A percentile compares a stretch with the other conserved stretches of the same genome.
phyloP scores from a whole-genome alignment of 1,140 invertebrate species.

The Solenopsis fugax region DNA sequence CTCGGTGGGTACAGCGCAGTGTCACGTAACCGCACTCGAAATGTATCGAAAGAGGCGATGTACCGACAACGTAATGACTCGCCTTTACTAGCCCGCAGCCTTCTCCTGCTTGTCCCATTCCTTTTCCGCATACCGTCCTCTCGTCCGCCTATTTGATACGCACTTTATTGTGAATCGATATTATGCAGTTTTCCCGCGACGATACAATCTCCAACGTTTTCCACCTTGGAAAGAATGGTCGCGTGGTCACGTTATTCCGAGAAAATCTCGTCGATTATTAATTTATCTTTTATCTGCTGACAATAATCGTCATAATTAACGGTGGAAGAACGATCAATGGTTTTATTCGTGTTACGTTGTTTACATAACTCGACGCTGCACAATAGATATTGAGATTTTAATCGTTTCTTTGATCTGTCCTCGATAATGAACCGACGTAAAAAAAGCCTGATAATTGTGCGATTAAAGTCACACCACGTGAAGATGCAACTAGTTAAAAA shows the following conservation, averaged over 20 bases:
- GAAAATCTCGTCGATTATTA: conserved; percentile 69
- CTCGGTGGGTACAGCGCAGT: conserved; percentile 66
- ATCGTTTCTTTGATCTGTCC: conserved; percentile 5
- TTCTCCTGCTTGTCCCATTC: conserved; percentile 22
- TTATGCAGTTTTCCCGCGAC: conserved; percentile 15
- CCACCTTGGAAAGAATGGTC: neutral
- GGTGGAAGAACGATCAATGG: neutral
- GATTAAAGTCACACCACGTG: neutral
- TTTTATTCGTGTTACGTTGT: neutral
- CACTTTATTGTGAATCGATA: conserved; percentile 58
- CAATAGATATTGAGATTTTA: conserved; percentile 25
- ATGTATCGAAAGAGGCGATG: conserved; percentile 74
- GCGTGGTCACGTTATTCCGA: conserved; percentile 36
- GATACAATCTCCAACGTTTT: conserved; percentile 29
- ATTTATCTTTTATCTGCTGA: conserved; percentile 32
- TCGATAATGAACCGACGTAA: neutral
- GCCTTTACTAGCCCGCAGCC: conserved; percentile 46
- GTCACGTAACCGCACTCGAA: conserved; percentile 77
- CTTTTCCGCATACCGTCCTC: conserved; percentile 7
- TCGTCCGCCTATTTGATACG: conserved; percentile 36
- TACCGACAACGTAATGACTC: conserved; percentile 48
- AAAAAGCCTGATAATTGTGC: conserved; percentile 2
- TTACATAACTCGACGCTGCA: neutral
- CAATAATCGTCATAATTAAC: conserved; percentile 56
- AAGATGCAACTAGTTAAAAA: neutral